Percentiles rank a stretch among this genome's conserved stretches.
phyloP scores from a whole-genome alignment of 1,140 invertebrate genomes.

The Hirudo medicinalis region DNA sequence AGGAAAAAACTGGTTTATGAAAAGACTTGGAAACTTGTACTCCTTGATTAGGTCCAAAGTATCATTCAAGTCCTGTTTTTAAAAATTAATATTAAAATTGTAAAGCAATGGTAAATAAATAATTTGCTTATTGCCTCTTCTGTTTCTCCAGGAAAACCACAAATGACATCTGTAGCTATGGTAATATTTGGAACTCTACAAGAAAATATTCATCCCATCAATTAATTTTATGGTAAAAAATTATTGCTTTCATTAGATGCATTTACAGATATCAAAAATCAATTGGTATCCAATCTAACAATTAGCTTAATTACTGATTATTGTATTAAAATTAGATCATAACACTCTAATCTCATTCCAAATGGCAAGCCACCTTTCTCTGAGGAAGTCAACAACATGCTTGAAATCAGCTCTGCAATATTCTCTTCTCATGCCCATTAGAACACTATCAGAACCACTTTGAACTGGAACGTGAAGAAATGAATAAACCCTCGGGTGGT shows the following conservation, averaged over 20 bases:
- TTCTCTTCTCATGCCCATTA: slow-evolving; percentile 90
- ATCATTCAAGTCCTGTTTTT: slow-evolving; percentile 63
- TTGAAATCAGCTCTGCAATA: slow-evolving; percentile 78
- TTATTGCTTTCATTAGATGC: background rate
- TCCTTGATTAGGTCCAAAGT: slow-evolving; percentile 70
- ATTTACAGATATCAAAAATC: slow-evolving; percentile 13
- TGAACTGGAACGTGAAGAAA: slow-evolving; percentile 96
- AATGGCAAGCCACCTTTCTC: slow-evolving; percentile 47
- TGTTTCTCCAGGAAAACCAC: slow-evolving; percentile 94
- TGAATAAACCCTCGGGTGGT: slow-evolving; percentile 75
- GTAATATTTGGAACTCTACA: slow-evolving; percentile 68
- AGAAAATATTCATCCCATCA: slow-evolving; percentile 1
- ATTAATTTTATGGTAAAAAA: background rate
- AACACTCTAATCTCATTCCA: background rate
- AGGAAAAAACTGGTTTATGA: slow-evolving; percentile 96
- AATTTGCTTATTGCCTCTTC: slow-evolving; percentile 42
- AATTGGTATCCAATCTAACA: slow-evolving; percentile 11
- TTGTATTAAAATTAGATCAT: background rate
- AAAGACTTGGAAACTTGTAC: slow-evolving; percentile 82
- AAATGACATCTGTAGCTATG: slow-evolving; percentile 95
- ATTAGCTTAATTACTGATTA: background rate
- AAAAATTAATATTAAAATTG: background rate
- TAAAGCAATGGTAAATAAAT: background rate
- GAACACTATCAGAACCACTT: slow-evolving; percentile 79
- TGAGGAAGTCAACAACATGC: slow-evolving; percentile 70